A percentile compares a stretch with the other conserved stretches of the same genome.
These are phyloP conservation scores for Geotrypetes seraphini DNA, from an alignment of 2,797 vertebrate species.

Conservation along the genomic window DNA sequence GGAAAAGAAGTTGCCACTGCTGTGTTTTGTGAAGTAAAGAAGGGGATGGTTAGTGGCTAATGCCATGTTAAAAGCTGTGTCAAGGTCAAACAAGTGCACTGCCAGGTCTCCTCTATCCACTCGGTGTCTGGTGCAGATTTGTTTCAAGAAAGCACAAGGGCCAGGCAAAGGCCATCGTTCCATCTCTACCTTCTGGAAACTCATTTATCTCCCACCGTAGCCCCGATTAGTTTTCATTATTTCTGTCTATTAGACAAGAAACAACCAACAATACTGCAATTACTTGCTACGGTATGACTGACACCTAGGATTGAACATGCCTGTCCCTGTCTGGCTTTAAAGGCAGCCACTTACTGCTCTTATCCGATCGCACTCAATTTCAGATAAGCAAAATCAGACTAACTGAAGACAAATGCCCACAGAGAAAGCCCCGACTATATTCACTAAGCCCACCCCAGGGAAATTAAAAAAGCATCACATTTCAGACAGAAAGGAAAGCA, in stretches of 20 bases:
- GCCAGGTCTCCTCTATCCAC: neutral
- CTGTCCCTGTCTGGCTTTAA: neutral
- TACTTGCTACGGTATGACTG: neutral
- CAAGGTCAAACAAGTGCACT: conserved; percentile 8
- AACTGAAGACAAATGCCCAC: conserved; percentile 2
- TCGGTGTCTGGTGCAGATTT: neutral
- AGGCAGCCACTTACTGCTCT: neutral
- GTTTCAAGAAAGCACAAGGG: neutral
- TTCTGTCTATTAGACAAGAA: neutral
- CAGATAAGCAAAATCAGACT: conserved; percentile 16
- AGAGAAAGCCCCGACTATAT: conserved; percentile 14
- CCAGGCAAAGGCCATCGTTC: conserved; percentile 1
- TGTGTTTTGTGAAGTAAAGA: neutral
- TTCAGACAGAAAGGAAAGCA: conserved; percentile 28
- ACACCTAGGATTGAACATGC: neutral
- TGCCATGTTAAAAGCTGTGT: neutral
- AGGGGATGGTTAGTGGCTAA: neutral
- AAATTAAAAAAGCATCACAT: conserved; percentile 29
- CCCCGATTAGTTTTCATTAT: conserved; percentile 4
- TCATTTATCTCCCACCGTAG: conserved; percentile 9
- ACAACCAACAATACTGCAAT: neutral
- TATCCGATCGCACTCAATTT: conserved; percentile 9
- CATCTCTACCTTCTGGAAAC: neutral
- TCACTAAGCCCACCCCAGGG: conserved; percentile 7
- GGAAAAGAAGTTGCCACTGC: too few relatives aligned